Percentiles rank a stretch among this genome's conserved stretches.
Evolutionary conservation across 2,113 vertebrate genomes (phyloP).

Genomic region (Coturnix japonica): DNA sequence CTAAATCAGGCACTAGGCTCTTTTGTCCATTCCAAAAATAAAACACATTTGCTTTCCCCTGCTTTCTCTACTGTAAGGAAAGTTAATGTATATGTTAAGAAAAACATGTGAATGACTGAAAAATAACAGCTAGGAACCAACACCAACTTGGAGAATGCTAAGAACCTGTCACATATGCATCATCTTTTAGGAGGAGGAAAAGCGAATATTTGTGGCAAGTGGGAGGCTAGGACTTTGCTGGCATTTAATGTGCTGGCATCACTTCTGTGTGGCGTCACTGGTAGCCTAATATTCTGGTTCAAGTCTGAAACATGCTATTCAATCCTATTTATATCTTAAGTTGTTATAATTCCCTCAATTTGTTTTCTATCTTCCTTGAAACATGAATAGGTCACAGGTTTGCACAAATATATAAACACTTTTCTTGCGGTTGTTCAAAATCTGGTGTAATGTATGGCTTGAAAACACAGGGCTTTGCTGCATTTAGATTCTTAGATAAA

Average conservation of each 20-base stretch:
- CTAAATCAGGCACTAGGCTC: no score
- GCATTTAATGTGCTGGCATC: background rate
- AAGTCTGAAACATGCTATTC: background rate
- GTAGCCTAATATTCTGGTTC: background rate
- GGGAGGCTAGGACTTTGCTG: background rate
- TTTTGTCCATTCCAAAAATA: background rate
- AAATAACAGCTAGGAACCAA: background rate
- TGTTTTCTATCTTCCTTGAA: background rate
- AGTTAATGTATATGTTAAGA: background rate
- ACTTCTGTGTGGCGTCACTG: rapidly evolving
- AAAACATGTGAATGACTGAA: background rate
- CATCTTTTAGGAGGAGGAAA: background rate
- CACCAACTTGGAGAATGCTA: background rate
- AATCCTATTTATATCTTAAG: background rate
- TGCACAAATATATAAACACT: background rate
- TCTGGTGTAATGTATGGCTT: background rate
- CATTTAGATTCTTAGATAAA: background rate
- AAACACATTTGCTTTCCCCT: background rate
- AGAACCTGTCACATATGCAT: background rate
- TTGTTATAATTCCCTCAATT: background rate
- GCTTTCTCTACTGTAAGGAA: background rate
- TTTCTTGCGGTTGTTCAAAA: background rate
- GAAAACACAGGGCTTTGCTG: background rate
- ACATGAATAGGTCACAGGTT: background rate
- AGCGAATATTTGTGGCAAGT: background rate